Percentiles rank a stretch among this genome's conserved stretches.
phyloP scores from a whole-genome alignment of 1,140 invertebrate species.

The Brachionus asplanchnoidis region DNA sequence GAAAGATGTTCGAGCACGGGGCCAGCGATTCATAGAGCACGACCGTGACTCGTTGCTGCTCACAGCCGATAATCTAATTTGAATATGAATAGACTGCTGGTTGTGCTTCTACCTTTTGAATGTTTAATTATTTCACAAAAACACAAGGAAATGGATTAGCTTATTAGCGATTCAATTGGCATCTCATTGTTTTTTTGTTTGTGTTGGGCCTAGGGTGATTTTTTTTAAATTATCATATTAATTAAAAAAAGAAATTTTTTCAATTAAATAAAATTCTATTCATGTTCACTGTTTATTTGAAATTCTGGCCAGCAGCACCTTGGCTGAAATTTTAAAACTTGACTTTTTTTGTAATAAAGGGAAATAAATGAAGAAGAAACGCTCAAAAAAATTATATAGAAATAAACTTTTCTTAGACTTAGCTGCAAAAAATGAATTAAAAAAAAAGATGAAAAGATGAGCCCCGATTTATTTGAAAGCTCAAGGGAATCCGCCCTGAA shows the following conservation, averaged over 20 bases:
- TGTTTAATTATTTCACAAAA: not conserved
- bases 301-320: not conserved
- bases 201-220: not conserved
- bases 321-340: not conserved
- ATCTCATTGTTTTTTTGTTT: not conserved
- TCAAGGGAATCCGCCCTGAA: no score
- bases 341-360: not conserved
- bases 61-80: not conserved
- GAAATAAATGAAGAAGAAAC: not conserved
- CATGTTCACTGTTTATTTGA: not conserved
- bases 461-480: no score
- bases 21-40: not conserved
- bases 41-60: not conserved
- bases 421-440: no score
- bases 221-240: constrained; percentile 1
- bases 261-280: not conserved
- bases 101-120: not conserved
- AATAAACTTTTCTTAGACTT: no score
- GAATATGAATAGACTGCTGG: not conserved
- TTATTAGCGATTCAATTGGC: not conserved
- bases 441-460: no score
- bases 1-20: not conserved
- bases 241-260: not conserved
- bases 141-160: not conserved
- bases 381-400: no score